Evolutionary conservation across 2,888 invertebrate species (phyloP).

Genomic region (Ophion obscuratus): DNA sequence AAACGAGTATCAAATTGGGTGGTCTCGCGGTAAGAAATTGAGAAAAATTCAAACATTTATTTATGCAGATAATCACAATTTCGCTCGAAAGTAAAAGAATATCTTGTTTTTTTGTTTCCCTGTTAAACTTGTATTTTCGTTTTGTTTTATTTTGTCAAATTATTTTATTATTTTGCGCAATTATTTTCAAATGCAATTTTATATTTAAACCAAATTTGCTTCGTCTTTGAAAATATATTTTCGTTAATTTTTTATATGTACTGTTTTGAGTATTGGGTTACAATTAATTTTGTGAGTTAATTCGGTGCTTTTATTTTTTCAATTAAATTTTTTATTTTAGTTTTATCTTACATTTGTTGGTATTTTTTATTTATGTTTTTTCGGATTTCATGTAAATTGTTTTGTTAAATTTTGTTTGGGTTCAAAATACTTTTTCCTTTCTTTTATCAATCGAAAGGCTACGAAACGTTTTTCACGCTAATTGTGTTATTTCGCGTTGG

Average conservation of each 20-base stretch:
- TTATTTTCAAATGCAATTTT: not conserved
- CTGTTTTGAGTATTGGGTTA: not conserved
- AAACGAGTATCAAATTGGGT: constrained; percentile 37
- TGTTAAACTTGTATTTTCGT: not conserved
- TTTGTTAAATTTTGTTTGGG: not conserved
- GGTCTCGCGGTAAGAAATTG: constrained; percentile 65
- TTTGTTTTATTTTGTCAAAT: not conserved
- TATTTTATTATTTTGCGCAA: not conserved
- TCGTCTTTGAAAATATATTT: not conserved
- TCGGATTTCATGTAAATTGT: no score
- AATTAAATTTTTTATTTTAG: no score
- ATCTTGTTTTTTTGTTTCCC: no score
- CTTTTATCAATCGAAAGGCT: not conserved
- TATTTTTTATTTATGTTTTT: no score
- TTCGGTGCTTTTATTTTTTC: no score
- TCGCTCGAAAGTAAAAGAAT: no score
- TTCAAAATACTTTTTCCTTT: not conserved
- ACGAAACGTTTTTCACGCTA: not conserved
- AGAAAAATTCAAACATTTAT: constrained; percentile 11
- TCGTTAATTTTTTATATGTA: not conserved
- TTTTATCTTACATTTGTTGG: no score
- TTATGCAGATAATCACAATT: no score
- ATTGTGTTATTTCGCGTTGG: not conserved
- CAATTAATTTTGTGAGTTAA: no score
- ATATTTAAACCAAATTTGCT: not conserved